Conservation (phyloP, 2,888 invertebrate genomes). For the Acrocera orbiculus region DNA sequence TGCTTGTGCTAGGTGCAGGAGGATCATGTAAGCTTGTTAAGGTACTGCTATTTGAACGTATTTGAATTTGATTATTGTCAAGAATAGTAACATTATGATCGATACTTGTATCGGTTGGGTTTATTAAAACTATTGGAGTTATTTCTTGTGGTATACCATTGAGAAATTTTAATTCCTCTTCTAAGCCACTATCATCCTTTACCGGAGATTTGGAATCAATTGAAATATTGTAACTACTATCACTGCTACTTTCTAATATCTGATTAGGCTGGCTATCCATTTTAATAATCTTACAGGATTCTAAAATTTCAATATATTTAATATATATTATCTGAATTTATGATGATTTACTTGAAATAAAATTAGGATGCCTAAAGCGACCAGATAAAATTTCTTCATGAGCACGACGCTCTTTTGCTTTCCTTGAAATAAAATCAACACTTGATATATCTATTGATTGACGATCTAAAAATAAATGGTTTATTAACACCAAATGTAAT, state of each 20-base stretch:
- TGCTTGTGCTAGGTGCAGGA: slow-evolving; percentile 38
- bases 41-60: slow-evolving; percentile 35
- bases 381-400: slow-evolving; percentile 32
- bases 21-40: slow-evolving; percentile 39
- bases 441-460: slow-evolving; percentile 30
- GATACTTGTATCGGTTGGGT: background rate
- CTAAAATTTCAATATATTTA: background rate
- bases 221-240: slow-evolving; percentile 17
- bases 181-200: slow-evolving; percentile 15
- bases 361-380: slow-evolving; percentile 29
- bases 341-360: slow-evolving; percentile 22
- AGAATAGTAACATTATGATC: slow-evolving; percentile 30
- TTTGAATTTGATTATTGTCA: slow-evolving; percentile 7
- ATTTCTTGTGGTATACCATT: slow-evolving; percentile 23
- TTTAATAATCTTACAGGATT: background rate
- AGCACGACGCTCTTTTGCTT: slow-evolving; percentile 29
- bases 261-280: too few species aligned
- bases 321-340: background rate
- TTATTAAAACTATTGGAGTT: too few species aligned
- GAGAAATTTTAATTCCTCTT: slow-evolving; percentile 20
- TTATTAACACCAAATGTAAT: background rate
- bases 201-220: slow-evolving; percentile 22
- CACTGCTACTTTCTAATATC: slow-evolving; percentile 16
- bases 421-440: slow-evolving; percentile 30
- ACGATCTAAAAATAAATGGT: slow-evolving; percentile 20